Evolutionary conservation across 2,888 invertebrate species (phyloP), one percentile per base, ranked within the genome.

Genomic region (Ctenicera cuprea): DNA sequence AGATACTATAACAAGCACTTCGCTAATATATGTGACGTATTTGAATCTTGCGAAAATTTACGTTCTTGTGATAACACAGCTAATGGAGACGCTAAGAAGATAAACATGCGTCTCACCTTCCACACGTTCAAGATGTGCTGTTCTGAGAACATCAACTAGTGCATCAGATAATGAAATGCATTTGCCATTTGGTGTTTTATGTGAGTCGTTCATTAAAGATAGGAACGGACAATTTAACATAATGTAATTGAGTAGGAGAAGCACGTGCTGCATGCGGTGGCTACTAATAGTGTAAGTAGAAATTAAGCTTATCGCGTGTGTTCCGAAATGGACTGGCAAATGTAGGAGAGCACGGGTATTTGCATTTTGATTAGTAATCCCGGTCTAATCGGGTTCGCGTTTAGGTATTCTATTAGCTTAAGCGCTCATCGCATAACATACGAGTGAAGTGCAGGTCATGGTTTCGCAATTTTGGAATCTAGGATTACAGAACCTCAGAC

Each of bases 321-420:
- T 33, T 43, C 38, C 43, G 61, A 69, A 69, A 69, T 69, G 68
- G 68, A 69, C 66, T 67, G 66, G 54, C 52, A 67, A 67, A 67
- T 67, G 66, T 54, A 41, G 66, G 66, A 38, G 54, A 38, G 54
- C 45, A 45, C 38, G 41, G 38, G 54, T 61, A 68, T 68, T 68
- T 68, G 68, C 68, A 68, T 68, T 68, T 68, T 61, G 57, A 68
- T 68, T 68, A 68, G 48, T 68, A 68, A 61, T 68, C 61, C 50
- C 22, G 45, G 61, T 48, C 50, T 61, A 68, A 61, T 61, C 61
- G 45, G 43, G 45, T 68, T 59, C 68, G 52, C 61, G 61, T 68
- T 68, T 68, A 54, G 61, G 59, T 68, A 61, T 68, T 45, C 61
- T 61, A 68, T 68, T 68, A 68, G 68, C 61, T 68, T 61, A 68